Percentiles rank a stretch among this genome's conserved stretches.
phyloP scores from a whole-genome alignment of 1,140 invertebrate genomes.

The Penaeus indicus region DNA sequence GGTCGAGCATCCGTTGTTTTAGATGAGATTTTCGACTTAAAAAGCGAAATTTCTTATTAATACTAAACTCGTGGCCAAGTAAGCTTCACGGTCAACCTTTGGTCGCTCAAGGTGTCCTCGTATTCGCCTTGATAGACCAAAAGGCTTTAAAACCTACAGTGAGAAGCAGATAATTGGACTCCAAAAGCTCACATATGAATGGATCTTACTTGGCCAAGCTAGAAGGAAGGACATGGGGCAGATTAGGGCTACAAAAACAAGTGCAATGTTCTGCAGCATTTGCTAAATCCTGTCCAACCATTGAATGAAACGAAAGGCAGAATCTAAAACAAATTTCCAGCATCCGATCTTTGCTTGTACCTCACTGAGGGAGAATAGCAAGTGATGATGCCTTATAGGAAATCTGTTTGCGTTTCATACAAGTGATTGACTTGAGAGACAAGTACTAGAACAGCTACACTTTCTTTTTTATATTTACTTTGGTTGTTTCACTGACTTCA shows the following conservation, averaged over 20 bases:
- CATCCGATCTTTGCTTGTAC: too few species aligned
- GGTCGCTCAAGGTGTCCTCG: too few species aligned
- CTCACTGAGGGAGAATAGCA: too few species aligned
- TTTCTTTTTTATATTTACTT: background rate
- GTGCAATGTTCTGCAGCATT: background rate
- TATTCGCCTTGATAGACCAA: too few species aligned
- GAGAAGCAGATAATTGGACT: too few species aligned
- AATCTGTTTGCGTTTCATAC: too few species aligned
- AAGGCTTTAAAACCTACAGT: too few species aligned
- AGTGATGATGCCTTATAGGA: too few species aligned
- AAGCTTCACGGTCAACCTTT: background rate
- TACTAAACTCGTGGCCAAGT: background rate
- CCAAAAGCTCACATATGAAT: background rate
- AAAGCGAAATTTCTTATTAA: background rate
- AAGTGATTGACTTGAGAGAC: too few species aligned
- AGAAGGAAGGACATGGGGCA: constrained; percentile 12
- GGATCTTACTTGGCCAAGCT: constrained; percentile 17
- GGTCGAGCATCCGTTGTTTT: constrained; percentile 11
- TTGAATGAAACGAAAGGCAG: too few species aligned
- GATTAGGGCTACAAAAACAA: constrained; percentile 8
- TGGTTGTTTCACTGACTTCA: constrained; percentile 2
- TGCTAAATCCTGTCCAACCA: too few species aligned
- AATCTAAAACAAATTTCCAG: too few species aligned
- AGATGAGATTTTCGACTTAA: constrained; percentile 18
- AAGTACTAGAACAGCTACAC: background rate